Evolutionary conservation across 2,888 invertebrate species (phyloP).

Genomic region (Spialia ferax): DNA sequence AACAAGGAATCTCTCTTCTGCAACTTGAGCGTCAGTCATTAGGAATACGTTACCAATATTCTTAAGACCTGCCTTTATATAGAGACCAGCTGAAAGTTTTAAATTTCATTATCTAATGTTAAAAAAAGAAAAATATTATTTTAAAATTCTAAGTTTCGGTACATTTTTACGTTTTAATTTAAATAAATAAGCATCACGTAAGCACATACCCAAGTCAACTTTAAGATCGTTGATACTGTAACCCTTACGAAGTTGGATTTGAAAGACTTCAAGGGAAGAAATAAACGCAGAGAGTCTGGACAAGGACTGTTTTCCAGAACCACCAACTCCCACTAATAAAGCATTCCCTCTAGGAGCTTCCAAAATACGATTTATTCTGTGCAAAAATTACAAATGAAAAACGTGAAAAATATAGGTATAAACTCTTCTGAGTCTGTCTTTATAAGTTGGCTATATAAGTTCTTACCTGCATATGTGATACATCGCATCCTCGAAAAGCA

Average conservation of each 20-base stretch:
- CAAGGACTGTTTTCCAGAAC: conserved; percentile 97
- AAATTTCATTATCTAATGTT: too few species aligned
- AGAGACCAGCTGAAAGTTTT: conserved; percentile 88
- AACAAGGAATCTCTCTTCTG: conserved; percentile 96
- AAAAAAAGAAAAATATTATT: too few species aligned
- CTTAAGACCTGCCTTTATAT: conserved; percentile 95
- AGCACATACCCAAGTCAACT: conserved; percentile 84
- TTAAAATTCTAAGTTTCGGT: too few species aligned
- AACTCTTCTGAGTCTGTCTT: too few species aligned
- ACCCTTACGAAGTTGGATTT: conserved; percentile 96
- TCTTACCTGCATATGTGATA: conserved; percentile 95
- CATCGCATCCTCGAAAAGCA: conserved; percentile 98
- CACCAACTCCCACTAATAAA: conserved; percentile 96
- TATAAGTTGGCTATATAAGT: too few species aligned
- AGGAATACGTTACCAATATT: conserved; percentile 94
- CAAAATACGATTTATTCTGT: conserved; percentile 95
- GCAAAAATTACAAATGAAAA: too few species aligned
- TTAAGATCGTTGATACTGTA: conserved; percentile 94
- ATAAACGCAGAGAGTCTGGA: conserved; percentile 96
- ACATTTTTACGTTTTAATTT: too few species aligned
- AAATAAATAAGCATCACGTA: too few species aligned
- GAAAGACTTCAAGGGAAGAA: conserved; percentile 96
- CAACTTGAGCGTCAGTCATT: conserved; percentile 97
- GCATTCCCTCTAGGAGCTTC: conserved; percentile 97
- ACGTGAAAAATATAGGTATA: too few species aligned